phyloP scores from a whole-genome alignment of 2,888 invertebrate species.

The Odontomyia ornata region DNA sequence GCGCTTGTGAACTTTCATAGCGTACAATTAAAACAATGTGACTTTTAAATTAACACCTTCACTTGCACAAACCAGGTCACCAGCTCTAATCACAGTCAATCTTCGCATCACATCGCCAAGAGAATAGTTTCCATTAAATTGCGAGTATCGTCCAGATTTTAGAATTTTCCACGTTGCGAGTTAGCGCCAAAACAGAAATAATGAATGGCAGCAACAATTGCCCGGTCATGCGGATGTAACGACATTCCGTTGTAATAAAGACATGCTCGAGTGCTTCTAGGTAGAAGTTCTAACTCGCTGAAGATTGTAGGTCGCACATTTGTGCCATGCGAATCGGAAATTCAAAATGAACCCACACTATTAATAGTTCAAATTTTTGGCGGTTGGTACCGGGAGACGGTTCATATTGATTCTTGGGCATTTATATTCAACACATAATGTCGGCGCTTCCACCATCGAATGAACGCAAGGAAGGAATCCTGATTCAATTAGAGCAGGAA shows the following conservation, averaged over 20 bases:
- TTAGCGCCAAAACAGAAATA: not conserved
- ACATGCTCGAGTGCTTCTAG: constrained; percentile 5
- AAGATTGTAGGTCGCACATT: not conserved
- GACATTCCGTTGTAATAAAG: not conserved
- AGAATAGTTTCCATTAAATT: not conserved
- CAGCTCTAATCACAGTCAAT: not conserved
- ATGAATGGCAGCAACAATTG: constrained; percentile 22
- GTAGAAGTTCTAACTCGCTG: not conserved
- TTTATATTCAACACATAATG: too few relatives aligned
- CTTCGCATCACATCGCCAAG: not conserved
- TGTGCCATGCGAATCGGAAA: too few relatives aligned
- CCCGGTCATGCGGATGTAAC: constrained; percentile 1
- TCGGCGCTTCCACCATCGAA: too few relatives aligned
- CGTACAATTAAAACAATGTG: not conserved
- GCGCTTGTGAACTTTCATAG: not conserved
- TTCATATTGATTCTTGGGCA: too few relatives aligned
- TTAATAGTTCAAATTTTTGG: too few relatives aligned
- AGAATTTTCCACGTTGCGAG: not conserved
- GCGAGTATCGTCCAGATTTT: not conserved
- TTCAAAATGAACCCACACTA: too few relatives aligned
- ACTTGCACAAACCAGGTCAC: not conserved
- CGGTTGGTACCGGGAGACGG: too few relatives aligned
- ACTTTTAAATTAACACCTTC: not conserved
- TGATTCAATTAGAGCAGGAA: too few relatives aligned
- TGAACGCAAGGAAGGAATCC: too few relatives aligned